Base-by-base conservation (phyloP, 2,888 invertebrate genomes). In the Drosophila hamatofila region DNA sequence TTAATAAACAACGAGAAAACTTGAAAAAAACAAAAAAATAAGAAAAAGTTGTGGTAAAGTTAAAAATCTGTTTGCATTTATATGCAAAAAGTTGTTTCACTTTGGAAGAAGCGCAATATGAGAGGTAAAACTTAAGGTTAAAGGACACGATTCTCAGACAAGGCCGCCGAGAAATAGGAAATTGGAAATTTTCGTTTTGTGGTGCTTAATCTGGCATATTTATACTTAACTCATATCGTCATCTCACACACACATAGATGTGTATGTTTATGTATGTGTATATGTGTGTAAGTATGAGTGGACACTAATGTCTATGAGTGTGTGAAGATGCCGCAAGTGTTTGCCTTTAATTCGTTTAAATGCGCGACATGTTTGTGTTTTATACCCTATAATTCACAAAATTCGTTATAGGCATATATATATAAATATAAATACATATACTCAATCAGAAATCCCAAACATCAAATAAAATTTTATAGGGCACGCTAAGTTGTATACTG, bases 311-410 rank as follows among this genome's bases (percentile, higher is more conserved):
- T 62, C 60, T 55, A 55, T 59, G 58, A 37, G 35, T 46, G 46
- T 70, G 23, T 62, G 56, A 56, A 76, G 51, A 42, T 12, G 58
- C 12, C 41, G 16, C 16, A 77, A 64, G 55, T 80, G 76, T 81
- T 81, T 81, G 72, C 74, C 72, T 81, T 79, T 79, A 74, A 74
- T 81, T 81, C 70, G 55, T 52, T 77, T 56, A 72, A 72, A 76
- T 73, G 65, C 46, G 56, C 76, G 66, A 56, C 65, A 68, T 79
- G 70, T 79, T 78, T 81, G 58, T 51, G 16, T 11, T 46, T n/a
- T 41, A 66, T 35, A 39, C 65, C 21, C 51, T 66, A 33, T 42
- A 49, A 11, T 5, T n/a, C n/a, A 41, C 18, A 11, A 9, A 42
- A 21, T 2, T 3, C 3, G 7, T 8, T 23, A 7, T 2, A 23